A percentile compares a stretch with the other conserved stretches of the same genome.
phyloP scores from a whole-genome alignment of 2,888 invertebrate genomes.

The Pollenia labialis region DNA sequence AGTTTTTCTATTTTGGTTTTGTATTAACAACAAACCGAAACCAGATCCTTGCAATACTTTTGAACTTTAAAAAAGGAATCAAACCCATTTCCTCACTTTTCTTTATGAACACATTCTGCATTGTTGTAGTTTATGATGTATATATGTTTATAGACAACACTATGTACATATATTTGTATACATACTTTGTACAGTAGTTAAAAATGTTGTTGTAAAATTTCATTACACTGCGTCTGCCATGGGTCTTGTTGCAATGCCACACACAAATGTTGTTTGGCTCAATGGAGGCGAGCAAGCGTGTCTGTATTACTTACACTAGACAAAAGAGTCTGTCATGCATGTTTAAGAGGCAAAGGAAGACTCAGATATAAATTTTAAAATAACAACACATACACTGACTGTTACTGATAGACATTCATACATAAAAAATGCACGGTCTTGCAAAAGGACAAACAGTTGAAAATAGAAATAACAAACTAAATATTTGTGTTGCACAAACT shows the following conservation, averaged over 20 bases:
- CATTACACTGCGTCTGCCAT: slow-evolving; percentile 44
- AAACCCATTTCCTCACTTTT: not conserved
- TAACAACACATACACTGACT: not conserved
- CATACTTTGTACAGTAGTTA: not conserved
- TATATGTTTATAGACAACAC: too few species aligned
- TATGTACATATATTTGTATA: not conserved
- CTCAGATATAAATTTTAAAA: not conserved
- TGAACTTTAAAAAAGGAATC: not conserved
- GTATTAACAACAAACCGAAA: not conserved
- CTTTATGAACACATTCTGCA: not conserved
- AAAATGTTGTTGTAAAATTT: not conserved
- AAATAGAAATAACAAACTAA: slow-evolving; percentile 2
- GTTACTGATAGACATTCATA: not conserved
- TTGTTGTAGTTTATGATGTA: not conserved
- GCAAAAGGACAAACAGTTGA: not conserved
- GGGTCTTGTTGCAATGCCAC: slow-evolving; percentile 61
- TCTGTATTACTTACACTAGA: slow-evolving; percentile 58
- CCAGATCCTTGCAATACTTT: not conserved
- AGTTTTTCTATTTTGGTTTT: not conserved
- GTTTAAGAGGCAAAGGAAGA: slow-evolving; percentile 13
- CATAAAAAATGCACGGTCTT: not conserved
- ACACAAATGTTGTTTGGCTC: slow-evolving; percentile 73
- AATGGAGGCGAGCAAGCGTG: slow-evolving; percentile 50
- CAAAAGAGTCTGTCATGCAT: slow-evolving; percentile 30
- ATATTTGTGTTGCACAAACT: slow-evolving; percentile 5